Evolutionary conservation across 2,888 invertebrate genomes (phyloP), one percentile per base, ranked within the genome.

Genomic region (Cantharis nigra): DNA sequence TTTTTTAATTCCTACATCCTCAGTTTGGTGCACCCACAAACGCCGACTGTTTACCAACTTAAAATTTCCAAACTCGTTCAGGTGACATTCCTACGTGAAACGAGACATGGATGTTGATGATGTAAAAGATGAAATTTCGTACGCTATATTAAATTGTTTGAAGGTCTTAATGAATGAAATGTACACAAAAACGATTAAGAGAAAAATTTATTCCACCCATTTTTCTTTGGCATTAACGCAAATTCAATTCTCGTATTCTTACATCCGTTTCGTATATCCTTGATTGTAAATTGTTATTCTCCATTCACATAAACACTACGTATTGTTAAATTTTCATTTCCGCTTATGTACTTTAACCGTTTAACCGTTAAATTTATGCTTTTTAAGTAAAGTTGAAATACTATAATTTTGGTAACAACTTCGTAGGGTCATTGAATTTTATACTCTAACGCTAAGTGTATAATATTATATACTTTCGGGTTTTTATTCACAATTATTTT

Each of bases 201-300:
- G 3, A 14, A 67, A 67, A 67, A 67, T 67, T 67, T 67, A 67
- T 67, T 67, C 65, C 65, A 23, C 65, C 65, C 65, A 67, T 67
- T 67, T 67, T 67, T 26, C 20, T 26, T 5, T 67, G 20, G 65
- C 65, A 67, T 67, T 67, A 67, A 67, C 65, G 65, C 65, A 67
- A 67, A 72, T 65, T 64, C 67, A 72, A 72, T 49, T 49, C 67
- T 64, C 72, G 67, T 72, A 67, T 64, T 64, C 64, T 67, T 65
- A 65, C 64, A 33, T 33, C 33, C 33, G 70, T 67, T 72, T 65
- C 28, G 23, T 28, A 16, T 72, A 72, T 72, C 67, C 67, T 72
- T 72, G 67, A 72, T 72, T 23, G 70, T 70, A 72, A 18, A 72
- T 72, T 72, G 65, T 28, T 64, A 72, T 72, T 67, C 49, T 64